Evolutionary conservation across 1,140 invertebrate genomes (phyloP).

Genomic region (Scaptomyza graminum): DNA sequence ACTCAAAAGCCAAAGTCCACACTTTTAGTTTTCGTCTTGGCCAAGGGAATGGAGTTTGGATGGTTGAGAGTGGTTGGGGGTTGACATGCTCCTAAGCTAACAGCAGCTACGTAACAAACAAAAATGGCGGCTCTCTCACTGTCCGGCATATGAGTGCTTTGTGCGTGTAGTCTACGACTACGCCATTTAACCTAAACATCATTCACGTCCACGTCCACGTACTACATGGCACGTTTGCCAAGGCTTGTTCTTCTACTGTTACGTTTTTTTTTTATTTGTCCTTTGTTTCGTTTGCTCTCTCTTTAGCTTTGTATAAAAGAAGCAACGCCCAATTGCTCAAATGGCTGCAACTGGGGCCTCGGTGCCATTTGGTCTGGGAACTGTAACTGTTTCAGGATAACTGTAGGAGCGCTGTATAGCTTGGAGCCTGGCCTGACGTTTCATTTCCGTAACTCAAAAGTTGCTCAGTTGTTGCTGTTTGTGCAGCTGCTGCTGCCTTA

Average conservation of each 20-base stretch:
- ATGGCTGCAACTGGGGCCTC: slow-evolving; percentile 38
- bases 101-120: slow-evolving; percentile 27
- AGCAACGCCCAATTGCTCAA: slow-evolving; percentile 49
- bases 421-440: slow-evolving; percentile 58
- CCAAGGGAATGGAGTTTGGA: no score
- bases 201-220: slow-evolving; percentile 26
- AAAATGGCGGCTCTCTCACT: slow-evolving; percentile 23
- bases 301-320: slow-evolving; percentile 20
- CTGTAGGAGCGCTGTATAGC: slow-evolving; percentile 7
- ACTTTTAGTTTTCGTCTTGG: neutral
- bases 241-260: slow-evolving; percentile 23
- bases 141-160: slow-evolving; percentile 6
- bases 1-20: slow-evolving; percentile 47
- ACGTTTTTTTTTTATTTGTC: neutral
- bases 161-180: slow-evolving; percentile 40
- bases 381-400: slow-evolving; percentile 14
- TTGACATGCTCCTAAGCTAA: slow-evolving; percentile 24
- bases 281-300: neutral
- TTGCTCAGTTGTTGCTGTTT: slow-evolving; percentile 45
- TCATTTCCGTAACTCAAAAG: slow-evolving; percentile 80
- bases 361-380: neutral
- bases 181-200: slow-evolving; percentile 55
- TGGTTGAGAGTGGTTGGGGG: neutral
- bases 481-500: slow-evolving; percentile 16
- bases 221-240: slow-evolving; percentile 34